A percentile compares a stretch with the other conserved stretches of the same genome.
Evolutionary conservation across 2,797 vertebrate genomes (phyloP).

Genomic region (Mycteria americana): DNA sequence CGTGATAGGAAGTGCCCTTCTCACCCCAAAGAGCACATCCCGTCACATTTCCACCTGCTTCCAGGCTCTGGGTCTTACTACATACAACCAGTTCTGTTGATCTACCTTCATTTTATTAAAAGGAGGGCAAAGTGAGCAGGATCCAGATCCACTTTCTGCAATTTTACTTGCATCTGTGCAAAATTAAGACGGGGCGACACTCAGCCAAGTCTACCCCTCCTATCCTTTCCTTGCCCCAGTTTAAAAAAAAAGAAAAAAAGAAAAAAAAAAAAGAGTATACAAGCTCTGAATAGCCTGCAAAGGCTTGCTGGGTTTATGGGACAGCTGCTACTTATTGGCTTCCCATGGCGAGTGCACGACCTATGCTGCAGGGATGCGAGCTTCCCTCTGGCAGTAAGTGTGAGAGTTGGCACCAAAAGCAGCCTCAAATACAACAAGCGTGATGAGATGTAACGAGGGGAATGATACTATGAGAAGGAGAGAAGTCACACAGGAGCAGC

Average conservation of each 20-base stretch:
- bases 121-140: background rate
- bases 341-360: background rate
- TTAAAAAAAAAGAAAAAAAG: background rate
- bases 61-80: background rate
- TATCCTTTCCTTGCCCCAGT: background rate
- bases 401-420: background rate
- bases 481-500: slow-evolving; percentile 4
- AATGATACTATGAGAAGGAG: background rate
- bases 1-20: background rate
- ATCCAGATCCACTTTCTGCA: background rate
- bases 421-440: background rate
- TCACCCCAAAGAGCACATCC: background rate
- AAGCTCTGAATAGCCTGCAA: background rate
- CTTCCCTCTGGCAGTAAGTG: background rate
- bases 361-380: background rate
- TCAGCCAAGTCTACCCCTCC: background rate
- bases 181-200: background rate
- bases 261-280: background rate
- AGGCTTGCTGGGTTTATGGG: background rate
- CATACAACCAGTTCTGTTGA: background rate
- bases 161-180: background rate
- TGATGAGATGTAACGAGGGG: background rate
- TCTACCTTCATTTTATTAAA: background rate
- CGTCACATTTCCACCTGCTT: background rate
- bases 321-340: background rate